Conservation (phyloP, 1,140 invertebrate genomes). For the Holcopasites calliopsidis region DNA sequence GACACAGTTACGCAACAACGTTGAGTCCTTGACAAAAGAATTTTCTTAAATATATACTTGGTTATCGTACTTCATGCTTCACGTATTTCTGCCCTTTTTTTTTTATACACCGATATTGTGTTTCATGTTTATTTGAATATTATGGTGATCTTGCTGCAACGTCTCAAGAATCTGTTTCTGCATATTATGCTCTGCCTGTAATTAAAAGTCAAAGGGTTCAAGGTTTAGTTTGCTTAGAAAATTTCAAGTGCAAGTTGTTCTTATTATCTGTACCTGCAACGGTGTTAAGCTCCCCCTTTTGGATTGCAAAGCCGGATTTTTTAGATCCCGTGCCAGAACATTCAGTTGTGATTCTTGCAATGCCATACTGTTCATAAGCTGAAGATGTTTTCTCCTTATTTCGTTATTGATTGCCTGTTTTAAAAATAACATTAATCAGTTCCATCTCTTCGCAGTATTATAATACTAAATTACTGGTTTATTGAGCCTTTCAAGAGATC, state of each 20-base stretch:
- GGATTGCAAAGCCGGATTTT: constrained; percentile 62
- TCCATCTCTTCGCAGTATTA: neutral
- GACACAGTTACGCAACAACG: neutral
- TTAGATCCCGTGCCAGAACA: constrained; percentile 70
- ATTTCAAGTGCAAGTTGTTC: neutral
- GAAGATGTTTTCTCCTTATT: constrained; percentile 64
- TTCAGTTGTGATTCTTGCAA: constrained; percentile 72
- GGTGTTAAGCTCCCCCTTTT: constrained; percentile 69
- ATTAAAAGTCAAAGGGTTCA: constrained; percentile 2
- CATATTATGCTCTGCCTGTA: constrained; percentile 74
- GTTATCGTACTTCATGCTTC: neutral
- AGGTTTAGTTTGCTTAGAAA: neutral
- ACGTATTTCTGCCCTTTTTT: neutral
- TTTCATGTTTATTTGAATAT: constrained; percentile 71
- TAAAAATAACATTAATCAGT: constrained; percentile 34
- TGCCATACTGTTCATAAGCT: constrained; percentile 67
- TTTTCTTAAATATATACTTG: neutral
- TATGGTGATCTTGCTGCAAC: constrained; percentile 75
- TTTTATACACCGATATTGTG: constrained; percentile 72
- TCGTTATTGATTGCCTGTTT: constrained; percentile 67
- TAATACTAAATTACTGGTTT: too few species aligned
- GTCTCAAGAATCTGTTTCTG: constrained; percentile 75
- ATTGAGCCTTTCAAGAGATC: neutral
- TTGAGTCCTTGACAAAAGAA: neutral
- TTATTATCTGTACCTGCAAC: constrained; percentile 65